A percentile compares a stretch with the other conserved stretches of the same genome.
phyloP scores from a whole-genome alignment of 1,140 invertebrate genomes.

The Goniozus legneri region DNA sequence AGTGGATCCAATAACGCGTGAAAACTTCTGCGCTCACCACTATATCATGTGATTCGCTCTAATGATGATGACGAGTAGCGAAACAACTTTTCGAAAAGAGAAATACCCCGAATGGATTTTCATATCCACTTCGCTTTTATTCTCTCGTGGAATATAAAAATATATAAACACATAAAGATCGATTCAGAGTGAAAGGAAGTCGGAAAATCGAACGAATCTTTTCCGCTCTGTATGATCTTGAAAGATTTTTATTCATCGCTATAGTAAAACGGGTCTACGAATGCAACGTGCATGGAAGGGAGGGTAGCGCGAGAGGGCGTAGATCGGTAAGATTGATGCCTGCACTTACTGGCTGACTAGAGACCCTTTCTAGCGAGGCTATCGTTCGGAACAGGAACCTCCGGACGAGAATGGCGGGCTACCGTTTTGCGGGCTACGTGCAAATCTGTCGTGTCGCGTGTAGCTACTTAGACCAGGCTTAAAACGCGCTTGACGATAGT shows the following conservation, averaged over 20 bases:
- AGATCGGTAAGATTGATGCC: constrained; percentile 5
- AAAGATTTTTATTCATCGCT: too few relatives aligned
- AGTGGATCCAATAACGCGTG: constrained; percentile 4
- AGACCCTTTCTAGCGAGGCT: constrained; percentile 4
- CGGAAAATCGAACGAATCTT: too few relatives aligned
- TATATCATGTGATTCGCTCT: background rate
- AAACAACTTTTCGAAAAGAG: background rate
- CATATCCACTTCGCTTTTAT: too few relatives aligned
- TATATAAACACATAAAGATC: too few relatives aligned
- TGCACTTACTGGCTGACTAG: constrained; percentile 14
- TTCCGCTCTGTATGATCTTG: too few relatives aligned
- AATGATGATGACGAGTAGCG: background rate
- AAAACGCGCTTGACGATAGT: constrained; percentile 16
- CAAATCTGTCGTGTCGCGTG: background rate
- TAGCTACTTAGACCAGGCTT: constrained; percentile 14
- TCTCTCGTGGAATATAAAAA: too few relatives aligned
- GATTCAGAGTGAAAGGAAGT: too few relatives aligned
- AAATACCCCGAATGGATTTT: background rate
- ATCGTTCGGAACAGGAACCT: background rate
- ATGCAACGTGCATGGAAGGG: background rate
- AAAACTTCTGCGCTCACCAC: background rate
- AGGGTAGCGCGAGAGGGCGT: background rate
- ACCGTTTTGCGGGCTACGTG: background rate
- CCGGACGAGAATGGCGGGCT: background rate
- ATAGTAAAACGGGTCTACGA: background rate